Percentiles rank a stretch among this genome's conserved stretches.
These are phyloP conservation scores for Varanus komodoensis DNA, from an alignment of 2,113 vertebrate genomes.

Conservation along the genomic window DNA sequence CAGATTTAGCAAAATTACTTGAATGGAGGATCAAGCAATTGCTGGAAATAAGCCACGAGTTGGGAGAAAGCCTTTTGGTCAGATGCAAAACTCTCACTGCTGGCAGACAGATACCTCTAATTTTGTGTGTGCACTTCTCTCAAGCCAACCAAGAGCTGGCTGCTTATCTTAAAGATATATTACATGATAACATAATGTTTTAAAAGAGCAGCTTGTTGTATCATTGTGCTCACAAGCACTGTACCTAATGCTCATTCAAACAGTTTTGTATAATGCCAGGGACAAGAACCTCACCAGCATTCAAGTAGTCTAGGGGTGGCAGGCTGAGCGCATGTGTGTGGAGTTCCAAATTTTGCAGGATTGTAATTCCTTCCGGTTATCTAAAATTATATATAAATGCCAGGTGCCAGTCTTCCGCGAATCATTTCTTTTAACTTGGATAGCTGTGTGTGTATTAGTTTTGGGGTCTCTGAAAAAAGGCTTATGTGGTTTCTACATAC, in stretches of 20 bases:
- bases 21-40: slow-evolving; percentile 30
- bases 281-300: background rate
- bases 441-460: background rate
- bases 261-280: too few species aligned
- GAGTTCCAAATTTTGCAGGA: background rate
- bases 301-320: background rate
- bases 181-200: background rate
- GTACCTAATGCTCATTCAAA: background rate
- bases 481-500: too few species aligned
- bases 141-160: slow-evolving; percentile 2
- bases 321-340: background rate
- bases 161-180: background rate
- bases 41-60: slow-evolving; percentile 22
- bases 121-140: background rate
- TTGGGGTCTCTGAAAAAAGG: background rate
- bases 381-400: background rate
- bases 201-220: background rate
- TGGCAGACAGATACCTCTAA: slow-evolving; percentile 3
- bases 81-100: slow-evolving; percentile 18
- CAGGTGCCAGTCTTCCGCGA: background rate
- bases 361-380: background rate
- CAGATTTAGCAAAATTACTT: slow-evolving; percentile 53
- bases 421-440: background rate
- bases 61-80: slow-evolving; percentile 13
- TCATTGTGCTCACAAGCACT: background rate